These are phyloP conservation scores for Rhineura floridana DNA, from an alignment of 2,113 vertebrate species.

Conservation along the genomic window DNA sequence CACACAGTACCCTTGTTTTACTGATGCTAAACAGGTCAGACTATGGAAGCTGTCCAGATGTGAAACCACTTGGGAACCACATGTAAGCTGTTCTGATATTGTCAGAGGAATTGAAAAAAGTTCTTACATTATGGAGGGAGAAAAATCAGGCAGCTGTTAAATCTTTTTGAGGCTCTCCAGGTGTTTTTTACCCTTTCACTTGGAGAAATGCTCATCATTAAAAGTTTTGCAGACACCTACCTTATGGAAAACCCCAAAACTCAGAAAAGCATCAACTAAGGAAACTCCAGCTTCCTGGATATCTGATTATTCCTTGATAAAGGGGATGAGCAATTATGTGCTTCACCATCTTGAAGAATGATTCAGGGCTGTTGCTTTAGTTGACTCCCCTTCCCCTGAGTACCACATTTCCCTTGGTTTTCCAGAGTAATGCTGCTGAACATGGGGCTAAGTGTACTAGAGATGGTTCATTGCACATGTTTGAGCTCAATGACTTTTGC, in stretches of 20 bases:
- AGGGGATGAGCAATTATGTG: slow-evolving; percentile 1
- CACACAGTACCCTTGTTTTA: neutral
- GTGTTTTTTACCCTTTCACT: slow-evolving; percentile 34
- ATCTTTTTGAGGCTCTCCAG: neutral
- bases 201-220: neutral
- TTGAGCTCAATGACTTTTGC: neutral
- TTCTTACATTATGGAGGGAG: neutral
- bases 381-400: neutral
- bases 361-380: slow-evolving; percentile 9
- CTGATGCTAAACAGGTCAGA: neutral
- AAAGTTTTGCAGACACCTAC: slow-evolving; percentile 4
- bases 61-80: neutral
- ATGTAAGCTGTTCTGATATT: neutral
- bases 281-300: slow-evolving; percentile 31
- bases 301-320: slow-evolving; percentile 9
- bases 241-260: slow-evolving; percentile 18
- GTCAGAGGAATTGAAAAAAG: neutral
- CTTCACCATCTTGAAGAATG: neutral
- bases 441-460: neutral
- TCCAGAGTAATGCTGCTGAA: neutral
- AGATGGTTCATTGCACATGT: neutral
- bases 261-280: neutral
- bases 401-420: neutral
- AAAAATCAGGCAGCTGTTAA: neutral
- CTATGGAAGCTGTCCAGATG: too few species aligned